Evolutionary conservation across 2,888 invertebrate species (phyloP).

Genomic region (Drosophila barbarae): DNA sequence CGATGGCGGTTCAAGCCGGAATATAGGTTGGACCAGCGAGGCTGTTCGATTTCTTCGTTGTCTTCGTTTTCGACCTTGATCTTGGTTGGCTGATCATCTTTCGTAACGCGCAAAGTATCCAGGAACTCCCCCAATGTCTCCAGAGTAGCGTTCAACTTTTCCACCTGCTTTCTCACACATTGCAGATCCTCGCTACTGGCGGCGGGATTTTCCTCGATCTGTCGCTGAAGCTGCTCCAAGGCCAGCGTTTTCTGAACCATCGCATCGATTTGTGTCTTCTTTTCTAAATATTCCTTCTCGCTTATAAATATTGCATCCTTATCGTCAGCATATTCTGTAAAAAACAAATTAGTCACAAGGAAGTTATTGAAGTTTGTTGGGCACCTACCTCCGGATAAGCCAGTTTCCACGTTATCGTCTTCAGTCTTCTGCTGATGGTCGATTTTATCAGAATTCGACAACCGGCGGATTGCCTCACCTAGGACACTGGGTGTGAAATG

Average conservation of each 20-base stretch:
- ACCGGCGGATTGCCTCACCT: neutral
- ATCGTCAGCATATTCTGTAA: constrained; percentile 29
- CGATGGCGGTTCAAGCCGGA: constrained; percentile 37
- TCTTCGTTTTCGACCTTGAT: neutral
- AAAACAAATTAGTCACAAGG: neutral
- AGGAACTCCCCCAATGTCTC: constrained; percentile 7
- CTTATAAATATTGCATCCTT: constrained; percentile 20
- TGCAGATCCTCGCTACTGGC: neutral
- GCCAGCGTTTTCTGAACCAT: constrained; percentile 10
- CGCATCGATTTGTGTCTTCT: constrained; percentile 19
- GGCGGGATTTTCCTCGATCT: neutral
- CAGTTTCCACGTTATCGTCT: neutral
- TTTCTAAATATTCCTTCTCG: neutral
- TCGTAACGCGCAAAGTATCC: constrained; percentile 20
- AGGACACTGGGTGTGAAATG: neutral
- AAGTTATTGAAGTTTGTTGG: neutral
- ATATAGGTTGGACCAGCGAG: constrained; percentile 16
- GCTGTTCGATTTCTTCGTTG: neutral
- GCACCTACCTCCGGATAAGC: constrained; percentile 12
- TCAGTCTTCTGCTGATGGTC: neutral
- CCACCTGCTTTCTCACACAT: neutral
- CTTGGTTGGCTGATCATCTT: neutral
- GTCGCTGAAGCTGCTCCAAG: constrained; percentile 11
- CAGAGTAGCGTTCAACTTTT: neutral
- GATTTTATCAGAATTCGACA: neutral